Evolutionary conservation across 2,113 vertebrate genomes (phyloP).

Genomic region (Cichladusa arquata): DNA sequence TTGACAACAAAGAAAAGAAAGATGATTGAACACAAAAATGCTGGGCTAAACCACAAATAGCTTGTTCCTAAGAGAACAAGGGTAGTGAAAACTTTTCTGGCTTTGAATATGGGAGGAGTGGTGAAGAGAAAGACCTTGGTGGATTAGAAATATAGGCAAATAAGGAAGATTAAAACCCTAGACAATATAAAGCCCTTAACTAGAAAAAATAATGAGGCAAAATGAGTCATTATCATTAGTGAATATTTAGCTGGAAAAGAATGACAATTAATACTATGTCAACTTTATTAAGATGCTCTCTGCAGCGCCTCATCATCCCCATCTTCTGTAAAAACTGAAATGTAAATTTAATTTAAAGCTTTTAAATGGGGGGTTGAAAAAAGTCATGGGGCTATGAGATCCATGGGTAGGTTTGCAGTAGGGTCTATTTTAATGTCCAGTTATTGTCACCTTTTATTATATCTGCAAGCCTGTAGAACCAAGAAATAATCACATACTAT

Average conservation of each 20-base stretch:
- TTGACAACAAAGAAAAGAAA: slow-evolving; percentile 53
- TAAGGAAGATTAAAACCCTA: not conserved
- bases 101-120: not conserved
- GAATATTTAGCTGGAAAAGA: slow-evolving; percentile 10
- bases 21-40: slow-evolving; percentile 43
- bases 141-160: not conserved
- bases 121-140: not conserved
- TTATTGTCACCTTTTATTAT: not conserved
- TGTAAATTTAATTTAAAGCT: not conserved
- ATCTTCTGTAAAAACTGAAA: not conserved
- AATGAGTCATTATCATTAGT: slow-evolving; percentile 5
- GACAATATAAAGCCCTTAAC: not conserved
- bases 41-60: not conserved
- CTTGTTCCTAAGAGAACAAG: not conserved
- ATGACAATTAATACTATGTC: not conserved
- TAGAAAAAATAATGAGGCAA: slow-evolving; percentile 21
- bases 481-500: not conserved
- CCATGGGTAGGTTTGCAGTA: not conserved
- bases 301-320: not conserved
- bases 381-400: not conserved
- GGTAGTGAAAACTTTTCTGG: not conserved
- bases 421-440: not conserved
- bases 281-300: not conserved
- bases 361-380: not conserved
- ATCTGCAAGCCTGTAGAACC: not conserved